Evolutionary conservation across 2,113 vertebrate species (phyloP).

Genomic region (Heloderma charlesbogerti): DNA sequence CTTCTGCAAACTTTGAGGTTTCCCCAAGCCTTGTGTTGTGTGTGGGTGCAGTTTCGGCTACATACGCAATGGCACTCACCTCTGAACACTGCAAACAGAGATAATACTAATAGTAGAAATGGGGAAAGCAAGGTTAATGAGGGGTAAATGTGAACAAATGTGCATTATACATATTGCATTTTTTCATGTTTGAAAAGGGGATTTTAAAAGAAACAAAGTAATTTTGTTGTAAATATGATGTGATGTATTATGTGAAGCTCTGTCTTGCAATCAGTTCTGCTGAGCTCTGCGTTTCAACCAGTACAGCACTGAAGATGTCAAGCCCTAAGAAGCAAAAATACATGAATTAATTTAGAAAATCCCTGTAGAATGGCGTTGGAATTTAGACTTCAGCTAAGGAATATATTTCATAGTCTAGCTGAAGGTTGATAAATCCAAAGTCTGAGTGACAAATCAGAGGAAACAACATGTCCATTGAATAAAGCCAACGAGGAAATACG

Average conservation of each 20-base stretch:
- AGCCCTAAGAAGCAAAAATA: constrained; percentile 19
- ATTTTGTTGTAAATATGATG: constrained; percentile 34
- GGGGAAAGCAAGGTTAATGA: background rate
- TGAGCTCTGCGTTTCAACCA: background rate
- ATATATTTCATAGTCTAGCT: constrained; percentile 45
- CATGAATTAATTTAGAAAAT: constrained; percentile 18
- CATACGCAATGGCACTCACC: no score
- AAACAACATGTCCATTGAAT: constrained; percentile 26
- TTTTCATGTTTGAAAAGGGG: background rate
- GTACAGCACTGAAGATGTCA: constrained; percentile 26
- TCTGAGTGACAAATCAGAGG: constrained; percentile 64
- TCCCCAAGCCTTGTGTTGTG: no score
- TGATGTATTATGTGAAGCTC: background rate
- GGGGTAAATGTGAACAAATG: background rate
- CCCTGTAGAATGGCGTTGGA: constrained; percentile 13
- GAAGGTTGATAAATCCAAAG: constrained; percentile 22
- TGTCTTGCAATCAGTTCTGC: constrained; percentile 28
- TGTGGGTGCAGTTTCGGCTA: no score
- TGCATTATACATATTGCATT: background rate
- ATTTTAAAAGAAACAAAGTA: background rate
- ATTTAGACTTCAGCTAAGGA: constrained; percentile 25
- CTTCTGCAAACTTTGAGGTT: no score
- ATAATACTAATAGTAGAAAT: background rate
- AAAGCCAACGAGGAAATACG: constrained; percentile 40
- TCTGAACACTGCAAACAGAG: no score